Evolutionary conservation across 2,113 vertebrate genomes (phyloP), one percentile per base, ranked within the genome.

Genomic region (Amblyornis subalaris): DNA sequence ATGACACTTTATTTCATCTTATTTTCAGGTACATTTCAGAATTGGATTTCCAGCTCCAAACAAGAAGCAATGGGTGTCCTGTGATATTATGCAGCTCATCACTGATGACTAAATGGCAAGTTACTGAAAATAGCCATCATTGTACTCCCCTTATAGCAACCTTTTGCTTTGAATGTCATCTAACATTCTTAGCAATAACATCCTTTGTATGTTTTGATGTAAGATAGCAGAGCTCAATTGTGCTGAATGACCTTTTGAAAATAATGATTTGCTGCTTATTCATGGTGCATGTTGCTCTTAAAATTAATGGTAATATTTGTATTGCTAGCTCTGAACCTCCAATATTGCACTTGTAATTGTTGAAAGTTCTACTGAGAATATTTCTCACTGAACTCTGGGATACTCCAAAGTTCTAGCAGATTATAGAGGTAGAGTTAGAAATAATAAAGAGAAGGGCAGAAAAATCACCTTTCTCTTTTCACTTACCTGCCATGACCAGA

Each of bases 211-310:
- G 19, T 69, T 94, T 88, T 88, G 88, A 89, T 87, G 79, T 64
- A 85, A 96, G 85, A 90, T 69, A 95, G 55, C 35, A 69, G 51
- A 96, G 67, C 64, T 88, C 88, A 94, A 26, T 95, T 89, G 45
- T 89, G 21, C 25, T 8, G 13, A 89, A 83, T 95, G 89, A 96
- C 88, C 91, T 95, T 96, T 93, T n/a, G 45, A 91, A 94, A 95
- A 93, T 91, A 94, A 96, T 93, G 36, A 74, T 89, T 88, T 96
- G 36, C 48, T 72, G 58, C 45, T 94, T 96, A 90, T 85, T 94
- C 66, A 58, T 33, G 40, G 71, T 53, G 33, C 40, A 38, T 77
- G 31, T 20, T 93, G 58, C 48, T 85, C 57, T 81, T 85, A 84
- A 89, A 92, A 79, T 79, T 89, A 28, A 42, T 67, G 54, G 17